Evolutionary conservation across 2,113 vertebrate species (phyloP).

Genomic region (Scartelaos histophorus): DNA sequence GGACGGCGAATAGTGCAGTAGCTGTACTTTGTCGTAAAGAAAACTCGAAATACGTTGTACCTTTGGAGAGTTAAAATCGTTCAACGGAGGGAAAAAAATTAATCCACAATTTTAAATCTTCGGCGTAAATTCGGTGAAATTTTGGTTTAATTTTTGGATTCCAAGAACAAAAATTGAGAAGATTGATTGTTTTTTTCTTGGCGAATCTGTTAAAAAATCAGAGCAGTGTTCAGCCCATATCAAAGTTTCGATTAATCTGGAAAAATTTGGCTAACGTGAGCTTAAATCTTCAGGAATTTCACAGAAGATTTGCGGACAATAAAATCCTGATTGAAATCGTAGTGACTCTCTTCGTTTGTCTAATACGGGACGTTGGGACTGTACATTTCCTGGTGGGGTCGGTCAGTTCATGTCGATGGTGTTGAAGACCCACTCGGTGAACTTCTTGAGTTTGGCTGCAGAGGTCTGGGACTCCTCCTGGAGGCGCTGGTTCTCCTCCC

Average conservation of each 20-base stretch:
- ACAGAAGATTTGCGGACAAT: neutral
- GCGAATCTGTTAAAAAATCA: neutral
- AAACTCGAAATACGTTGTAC: conserved; percentile 2
- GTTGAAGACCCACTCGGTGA: conserved; percentile 99
- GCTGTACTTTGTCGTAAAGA: conserved; percentile 10
- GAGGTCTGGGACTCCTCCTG: conserved; percentile 97
- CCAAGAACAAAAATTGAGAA: neutral
- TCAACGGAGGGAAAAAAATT: neutral
- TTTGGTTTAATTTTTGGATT: neutral
- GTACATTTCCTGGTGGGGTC: neutral
- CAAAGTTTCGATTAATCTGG: neutral
- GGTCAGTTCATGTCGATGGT: conserved; percentile 98
- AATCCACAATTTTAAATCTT: neutral
- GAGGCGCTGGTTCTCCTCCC: conserved; percentile 96
- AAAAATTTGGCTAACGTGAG: neutral
- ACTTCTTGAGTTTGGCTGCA: conserved; percentile 96
- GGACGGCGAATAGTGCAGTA: conserved; percentile 10
- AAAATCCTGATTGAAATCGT: neutral
- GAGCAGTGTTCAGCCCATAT: too few species aligned
- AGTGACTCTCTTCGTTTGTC: conserved; percentile 7
- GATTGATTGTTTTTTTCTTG: neutral
- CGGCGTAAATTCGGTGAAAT: neutral
- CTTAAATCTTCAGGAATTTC: neutral
- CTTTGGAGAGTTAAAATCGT: neutral
- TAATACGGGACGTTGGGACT: neutral